Percentiles rank a stretch among this genome's conserved stretches.
These are phyloP conservation scores for Aurelia coerulea DNA, from an alignment of 30 jellyfish, hydroid and myxozoan species.

Conservation along the genomic window DNA sequence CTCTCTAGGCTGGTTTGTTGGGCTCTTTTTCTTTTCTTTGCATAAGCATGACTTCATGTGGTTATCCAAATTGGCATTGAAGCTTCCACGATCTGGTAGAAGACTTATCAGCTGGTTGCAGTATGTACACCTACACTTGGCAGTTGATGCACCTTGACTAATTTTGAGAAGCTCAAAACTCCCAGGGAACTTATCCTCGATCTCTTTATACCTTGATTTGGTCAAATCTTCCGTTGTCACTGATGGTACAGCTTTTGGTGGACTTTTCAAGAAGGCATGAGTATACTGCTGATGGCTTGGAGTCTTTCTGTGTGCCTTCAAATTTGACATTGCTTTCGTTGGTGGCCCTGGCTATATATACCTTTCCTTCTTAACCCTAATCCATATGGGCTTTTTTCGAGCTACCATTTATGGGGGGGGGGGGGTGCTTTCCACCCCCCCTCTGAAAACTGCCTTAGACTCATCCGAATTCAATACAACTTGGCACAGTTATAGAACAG, in stretches of 20 bases:
- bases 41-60: conserved; percentile 8
- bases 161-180: background rate
- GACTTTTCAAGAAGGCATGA: background rate
- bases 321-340: background rate
- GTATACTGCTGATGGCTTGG: background rate
- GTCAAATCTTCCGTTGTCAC: background rate
- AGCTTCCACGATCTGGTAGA: conserved; percentile 6
- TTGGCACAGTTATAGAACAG: too few species aligned
- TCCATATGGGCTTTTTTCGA: too few species aligned
- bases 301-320: conserved; percentile 12
- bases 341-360: conserved; percentile 6
- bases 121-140: background rate
- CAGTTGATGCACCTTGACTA: background rate
- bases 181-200: background rate
- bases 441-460: too few species aligned
- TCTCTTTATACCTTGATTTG: background rate
- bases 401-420: too few species aligned
- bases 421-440: too few species aligned
- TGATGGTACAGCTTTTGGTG: background rate
- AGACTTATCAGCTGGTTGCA: conserved; percentile 9
- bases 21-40: too few species aligned
- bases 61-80: background rate
- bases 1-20: too few species aligned
- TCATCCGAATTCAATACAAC: too few species aligned
- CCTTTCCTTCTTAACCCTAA: conserved; percentile 3